A percentile compares a stretch with the other conserved stretches of the same genome.
phyloP scores from a whole-genome alignment of 2,888 invertebrate species.

The Drosophila robusta region DNA sequence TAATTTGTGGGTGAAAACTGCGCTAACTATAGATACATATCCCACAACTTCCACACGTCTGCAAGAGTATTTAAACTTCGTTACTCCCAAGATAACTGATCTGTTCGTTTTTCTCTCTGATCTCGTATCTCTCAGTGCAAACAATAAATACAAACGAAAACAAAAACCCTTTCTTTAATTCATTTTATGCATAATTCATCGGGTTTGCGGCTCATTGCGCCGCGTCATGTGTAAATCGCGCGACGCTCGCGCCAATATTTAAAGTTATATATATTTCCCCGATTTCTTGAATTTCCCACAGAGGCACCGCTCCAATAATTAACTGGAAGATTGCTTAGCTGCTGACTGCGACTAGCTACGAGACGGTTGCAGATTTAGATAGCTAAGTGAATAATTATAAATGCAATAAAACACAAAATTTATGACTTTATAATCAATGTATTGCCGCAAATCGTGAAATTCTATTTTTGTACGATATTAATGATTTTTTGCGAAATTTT shows the following conservation, averaged over 20 bases:
- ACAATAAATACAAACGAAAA: constrained; percentile 13
- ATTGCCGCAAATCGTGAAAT: constrained; percentile 33
- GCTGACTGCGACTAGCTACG: not conserved
- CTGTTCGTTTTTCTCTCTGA: not conserved
- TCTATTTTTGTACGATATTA: constrained; percentile 3
- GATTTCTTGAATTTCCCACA: constrained; percentile 60
- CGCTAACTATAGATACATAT: too few species aligned
- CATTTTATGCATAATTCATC: constrained; percentile 53
- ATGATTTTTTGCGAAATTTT: not conserved
- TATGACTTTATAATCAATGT: constrained; percentile 17
- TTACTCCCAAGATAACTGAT: too few species aligned
- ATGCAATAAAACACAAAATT: constrained; percentile 31
- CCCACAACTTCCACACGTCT: too few species aligned
- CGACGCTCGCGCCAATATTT: constrained; percentile 39
- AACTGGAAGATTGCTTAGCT: constrained; percentile 20
- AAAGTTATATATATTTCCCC: constrained; percentile 20
- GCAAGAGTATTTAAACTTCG: not conserved
- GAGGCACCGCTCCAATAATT: constrained; percentile 42
- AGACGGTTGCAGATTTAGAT: constrained; percentile 14
- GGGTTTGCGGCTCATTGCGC: constrained; percentile 26
- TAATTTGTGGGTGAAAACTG: too few species aligned
- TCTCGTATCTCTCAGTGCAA: constrained; percentile 11
- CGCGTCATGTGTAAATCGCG: constrained; percentile 58
- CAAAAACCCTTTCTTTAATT: constrained; percentile 32
- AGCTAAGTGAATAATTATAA: constrained; percentile 16